Conservation (phyloP, 2,888 invertebrate species). For the Ethmia dodecea region DNA sequence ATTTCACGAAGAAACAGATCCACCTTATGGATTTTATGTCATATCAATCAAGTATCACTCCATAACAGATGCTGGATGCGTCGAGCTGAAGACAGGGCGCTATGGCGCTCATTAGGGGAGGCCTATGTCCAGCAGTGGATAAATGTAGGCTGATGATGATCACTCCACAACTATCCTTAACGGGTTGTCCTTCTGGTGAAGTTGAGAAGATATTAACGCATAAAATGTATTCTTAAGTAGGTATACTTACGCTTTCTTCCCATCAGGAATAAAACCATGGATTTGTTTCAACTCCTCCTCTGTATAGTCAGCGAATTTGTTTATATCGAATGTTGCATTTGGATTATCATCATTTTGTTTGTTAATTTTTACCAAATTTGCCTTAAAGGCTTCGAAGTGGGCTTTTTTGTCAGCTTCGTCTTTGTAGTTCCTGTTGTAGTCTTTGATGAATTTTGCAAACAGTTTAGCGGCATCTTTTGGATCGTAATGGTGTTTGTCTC, state of each 20-base stretch:
- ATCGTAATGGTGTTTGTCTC: constrained; percentile 22
- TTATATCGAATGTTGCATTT: constrained; percentile 30
- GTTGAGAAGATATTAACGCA: too few species aligned
- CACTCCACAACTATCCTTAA: too few species aligned
- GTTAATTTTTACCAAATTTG: constrained; percentile 29
- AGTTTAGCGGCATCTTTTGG: constrained; percentile 23
- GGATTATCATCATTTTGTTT: constrained; percentile 19
- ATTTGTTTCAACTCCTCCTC: constrained; percentile 24
- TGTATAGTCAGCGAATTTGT: constrained; percentile 39
- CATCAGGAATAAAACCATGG: constrained; percentile 14
- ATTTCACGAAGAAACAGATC: too few species aligned
- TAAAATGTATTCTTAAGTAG: too few species aligned
- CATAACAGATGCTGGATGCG: too few species aligned
- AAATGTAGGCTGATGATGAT: too few species aligned
- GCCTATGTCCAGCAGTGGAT: too few species aligned
- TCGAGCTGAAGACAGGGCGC: too few species aligned
- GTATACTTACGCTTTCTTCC: not conserved
- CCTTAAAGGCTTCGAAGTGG: constrained; percentile 33
- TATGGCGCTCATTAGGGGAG: too few species aligned
- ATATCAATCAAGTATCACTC: too few species aligned
- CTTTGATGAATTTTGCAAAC: constrained; percentile 34
- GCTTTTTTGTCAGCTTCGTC: constrained; percentile 30
- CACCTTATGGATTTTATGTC: too few species aligned
- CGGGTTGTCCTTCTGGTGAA: too few species aligned
- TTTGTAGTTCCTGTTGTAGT: constrained; percentile 32